Conservation (phyloP, 1,140 invertebrate species). For the Trichonephila clavipes region DNA sequence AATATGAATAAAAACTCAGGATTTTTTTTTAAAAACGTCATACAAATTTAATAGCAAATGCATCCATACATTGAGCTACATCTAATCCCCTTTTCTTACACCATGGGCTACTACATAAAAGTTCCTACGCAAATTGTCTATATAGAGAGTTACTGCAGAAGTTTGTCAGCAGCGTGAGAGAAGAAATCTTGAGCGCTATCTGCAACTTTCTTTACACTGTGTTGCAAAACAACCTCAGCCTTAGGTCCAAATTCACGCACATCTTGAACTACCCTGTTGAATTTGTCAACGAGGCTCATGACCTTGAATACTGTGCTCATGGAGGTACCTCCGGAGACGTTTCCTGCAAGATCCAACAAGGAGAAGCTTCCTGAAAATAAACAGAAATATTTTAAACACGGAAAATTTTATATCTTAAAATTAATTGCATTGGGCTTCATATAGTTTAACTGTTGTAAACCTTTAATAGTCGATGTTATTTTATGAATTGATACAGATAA, state of each 20-base stretch:
- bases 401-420: too few relatives aligned
- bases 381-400: background rate
- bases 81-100: background rate
- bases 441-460: too few relatives aligned
- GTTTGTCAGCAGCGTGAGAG: slow-evolving; percentile 59
- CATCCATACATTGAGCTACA: background rate
- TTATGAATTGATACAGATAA: too few relatives aligned
- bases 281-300: slow-evolving; percentile 70
- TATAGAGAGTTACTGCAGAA: slow-evolving; percentile 20
- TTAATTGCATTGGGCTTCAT: too few relatives aligned
- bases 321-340: slow-evolving; percentile 55
- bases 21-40: too few relatives aligned
- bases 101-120: background rate
- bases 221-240: slow-evolving; percentile 63
- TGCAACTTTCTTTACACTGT: slow-evolving; percentile 68
- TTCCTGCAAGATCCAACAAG: slow-evolving; percentile 67
- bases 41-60: slow-evolving; percentile 6
- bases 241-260: slow-evolving; percentile 58
- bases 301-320: slow-evolving; percentile 69
- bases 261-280: slow-evolving; percentile 75
- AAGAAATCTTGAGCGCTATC: slow-evolving; percentile 72
- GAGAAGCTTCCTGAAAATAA: slow-evolving; percentile 56
- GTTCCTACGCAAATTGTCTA: background rate
- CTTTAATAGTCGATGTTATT: too few relatives aligned
- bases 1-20: too few relatives aligned